Percentiles rank a stretch among this genome's conserved stretches.
These are phyloP conservation scores for Apaloderma vittatum DNA, from an alignment of 2,113 vertebrate species.

Conservation along the genomic window DNA sequence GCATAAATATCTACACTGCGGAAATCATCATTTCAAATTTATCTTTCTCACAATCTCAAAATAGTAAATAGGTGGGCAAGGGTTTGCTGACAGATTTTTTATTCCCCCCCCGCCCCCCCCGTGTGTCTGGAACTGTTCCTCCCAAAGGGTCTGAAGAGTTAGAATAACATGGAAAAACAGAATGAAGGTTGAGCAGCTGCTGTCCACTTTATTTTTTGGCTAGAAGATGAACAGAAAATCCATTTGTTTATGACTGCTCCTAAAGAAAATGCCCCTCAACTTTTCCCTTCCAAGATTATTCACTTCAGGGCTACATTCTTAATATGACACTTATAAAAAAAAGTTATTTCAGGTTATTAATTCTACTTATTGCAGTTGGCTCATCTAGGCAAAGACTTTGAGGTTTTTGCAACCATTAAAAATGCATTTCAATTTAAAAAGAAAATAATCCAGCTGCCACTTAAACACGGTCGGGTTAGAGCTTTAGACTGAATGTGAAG, in stretches of 20 bases:
- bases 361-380: background rate
- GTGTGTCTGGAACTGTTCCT: too few relatives aligned
- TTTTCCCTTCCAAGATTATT: background rate
- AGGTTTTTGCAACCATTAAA: background rate
- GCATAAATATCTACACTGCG: background rate
- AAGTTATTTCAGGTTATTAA: background rate
- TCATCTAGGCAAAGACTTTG: background rate
- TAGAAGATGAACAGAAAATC: background rate
- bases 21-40: background rate
- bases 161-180: background rate
- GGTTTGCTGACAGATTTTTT: background rate
- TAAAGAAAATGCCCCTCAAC: background rate
- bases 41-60: background rate
- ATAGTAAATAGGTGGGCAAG: background rate
- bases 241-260: background rate
- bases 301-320: background rate
- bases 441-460: slow-evolving; percentile 6
- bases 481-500: background rate
- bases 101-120: too few relatives aligned
- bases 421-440: background rate
- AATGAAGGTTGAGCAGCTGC: background rate
- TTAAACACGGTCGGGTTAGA: background rate
- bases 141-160: background rate
- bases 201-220: background rate
- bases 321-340: background rate